These are phyloP conservation scores for Apus apus DNA, from an alignment of 2,113 vertebrate genomes.

Conservation along the genomic window DNA sequence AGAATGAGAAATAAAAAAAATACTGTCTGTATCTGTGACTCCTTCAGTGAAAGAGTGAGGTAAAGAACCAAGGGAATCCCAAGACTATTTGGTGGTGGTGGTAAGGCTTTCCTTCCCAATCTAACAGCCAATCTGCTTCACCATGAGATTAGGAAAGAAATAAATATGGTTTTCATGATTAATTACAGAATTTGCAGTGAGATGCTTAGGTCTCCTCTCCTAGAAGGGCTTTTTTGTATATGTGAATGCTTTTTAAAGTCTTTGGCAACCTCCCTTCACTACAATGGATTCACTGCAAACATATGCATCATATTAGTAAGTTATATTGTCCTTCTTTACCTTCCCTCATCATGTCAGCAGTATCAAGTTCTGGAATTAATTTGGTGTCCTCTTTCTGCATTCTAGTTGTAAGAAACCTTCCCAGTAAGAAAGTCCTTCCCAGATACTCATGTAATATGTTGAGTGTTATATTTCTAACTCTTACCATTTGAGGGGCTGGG, in stretches of 20 bases:
- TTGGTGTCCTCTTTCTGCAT: not conserved
- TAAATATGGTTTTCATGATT: conserved; percentile 3
- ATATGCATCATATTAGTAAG: not conserved
- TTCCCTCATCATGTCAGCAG: conserved; percentile 4
- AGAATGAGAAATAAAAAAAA: not conserved
- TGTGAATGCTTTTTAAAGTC: not conserved
- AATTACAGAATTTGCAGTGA: conserved; percentile 45
- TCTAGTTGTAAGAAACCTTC: not conserved
- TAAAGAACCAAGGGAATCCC: not conserved
- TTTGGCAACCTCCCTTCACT: conserved; percentile 16
- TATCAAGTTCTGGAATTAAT: conserved; percentile 41
- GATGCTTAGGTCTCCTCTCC: not conserved
- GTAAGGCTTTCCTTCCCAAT: conserved; percentile 4
- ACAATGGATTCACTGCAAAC: not conserved
- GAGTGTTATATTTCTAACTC: not conserved
- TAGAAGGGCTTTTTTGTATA: not conserved
- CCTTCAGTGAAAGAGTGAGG: not conserved
- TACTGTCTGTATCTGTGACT: not conserved
- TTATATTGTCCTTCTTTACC: conserved; percentile 24
- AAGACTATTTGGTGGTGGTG: not conserved
- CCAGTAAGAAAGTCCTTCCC: not conserved
- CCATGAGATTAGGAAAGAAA: not conserved
- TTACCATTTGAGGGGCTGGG: not conserved
- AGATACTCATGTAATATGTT: not conserved
- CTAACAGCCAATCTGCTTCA: conserved; percentile 1